Conservation (phyloP, 2,113 vertebrate genomes). For the Collichthys lucidus region DNA sequence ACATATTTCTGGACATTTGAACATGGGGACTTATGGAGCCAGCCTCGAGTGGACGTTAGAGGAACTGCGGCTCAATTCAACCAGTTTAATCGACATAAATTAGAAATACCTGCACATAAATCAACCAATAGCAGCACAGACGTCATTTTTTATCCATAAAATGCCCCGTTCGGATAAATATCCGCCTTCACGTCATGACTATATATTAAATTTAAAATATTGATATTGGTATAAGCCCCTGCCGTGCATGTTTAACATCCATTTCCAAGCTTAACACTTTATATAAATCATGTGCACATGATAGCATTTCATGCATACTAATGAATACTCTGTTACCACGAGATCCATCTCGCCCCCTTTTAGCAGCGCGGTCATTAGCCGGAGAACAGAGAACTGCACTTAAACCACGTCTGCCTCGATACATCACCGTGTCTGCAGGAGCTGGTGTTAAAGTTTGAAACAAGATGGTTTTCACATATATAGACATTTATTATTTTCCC, state of each 20-base stretch:
- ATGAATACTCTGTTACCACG: background rate
- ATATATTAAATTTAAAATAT: background rate
- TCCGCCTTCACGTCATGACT: background rate
- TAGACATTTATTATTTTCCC: background rate
- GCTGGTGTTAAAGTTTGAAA: background rate
- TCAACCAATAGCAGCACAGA: no score
- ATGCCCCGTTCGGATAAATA: no score
- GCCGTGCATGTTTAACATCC: background rate
- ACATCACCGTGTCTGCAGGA: background rate
- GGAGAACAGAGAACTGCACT: slow-evolving; percentile 2
- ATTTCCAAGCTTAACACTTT: background rate
- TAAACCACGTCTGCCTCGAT: background rate
- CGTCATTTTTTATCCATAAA: no score
- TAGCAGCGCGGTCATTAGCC: background rate
- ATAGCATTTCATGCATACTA: slow-evolving; percentile 18
- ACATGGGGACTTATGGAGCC: no score
- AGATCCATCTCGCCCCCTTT: slow-evolving; percentile 5
- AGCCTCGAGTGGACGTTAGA: no score
- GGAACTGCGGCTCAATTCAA: no score
- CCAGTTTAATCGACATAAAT: no score
- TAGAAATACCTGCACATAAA: no score
- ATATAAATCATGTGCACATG: background rate
- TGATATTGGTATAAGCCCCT: background rate
- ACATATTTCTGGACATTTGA: no score
- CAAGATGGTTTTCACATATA: background rate